These are phyloP conservation scores for Neodiprion virginianus DNA, from an alignment of 1,140 invertebrate species.

Conservation along the genomic window DNA sequence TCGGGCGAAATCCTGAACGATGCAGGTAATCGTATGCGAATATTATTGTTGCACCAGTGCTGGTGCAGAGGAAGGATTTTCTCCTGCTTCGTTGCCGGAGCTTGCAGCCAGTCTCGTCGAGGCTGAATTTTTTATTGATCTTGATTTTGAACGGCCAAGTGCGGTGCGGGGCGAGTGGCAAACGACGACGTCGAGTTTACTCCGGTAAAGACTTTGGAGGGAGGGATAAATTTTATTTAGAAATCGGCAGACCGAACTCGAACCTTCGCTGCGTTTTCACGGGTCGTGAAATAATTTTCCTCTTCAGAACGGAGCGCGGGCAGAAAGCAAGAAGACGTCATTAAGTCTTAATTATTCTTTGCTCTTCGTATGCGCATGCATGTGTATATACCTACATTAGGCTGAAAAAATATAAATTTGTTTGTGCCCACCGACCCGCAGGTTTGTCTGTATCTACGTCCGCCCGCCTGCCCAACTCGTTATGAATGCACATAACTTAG, in stretches of 20 bases:
- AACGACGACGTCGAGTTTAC: no score
- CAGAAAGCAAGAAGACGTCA: conserved; percentile 14
- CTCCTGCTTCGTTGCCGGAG: no score
- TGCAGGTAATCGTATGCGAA: no score
- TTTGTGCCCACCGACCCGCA: conserved; percentile 2
- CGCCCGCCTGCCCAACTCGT: not conserved
- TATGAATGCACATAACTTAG: conserved; percentile 15
- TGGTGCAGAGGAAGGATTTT: no score
- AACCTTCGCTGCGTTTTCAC: not conserved
- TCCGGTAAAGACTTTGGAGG: no score
- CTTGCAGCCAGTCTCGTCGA: no score
- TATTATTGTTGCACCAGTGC: no score
- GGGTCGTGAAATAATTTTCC: not conserved
- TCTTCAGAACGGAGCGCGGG: not conserved
- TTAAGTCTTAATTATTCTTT: conserved; percentile 24
- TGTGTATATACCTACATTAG: not conserved
- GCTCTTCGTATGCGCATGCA: not conserved
- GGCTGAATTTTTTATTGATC: no score
- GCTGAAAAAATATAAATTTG: not conserved
- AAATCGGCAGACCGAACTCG: not conserved
- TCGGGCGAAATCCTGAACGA: no score
- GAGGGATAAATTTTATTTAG: not conserved
- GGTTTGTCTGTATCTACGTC: not conserved
- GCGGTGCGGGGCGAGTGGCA: no score
- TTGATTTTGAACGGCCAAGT: no score